phyloP scores from a whole-genome alignment of 2,113 vertebrate genomes.

The Stigmatopora argus region DNA sequence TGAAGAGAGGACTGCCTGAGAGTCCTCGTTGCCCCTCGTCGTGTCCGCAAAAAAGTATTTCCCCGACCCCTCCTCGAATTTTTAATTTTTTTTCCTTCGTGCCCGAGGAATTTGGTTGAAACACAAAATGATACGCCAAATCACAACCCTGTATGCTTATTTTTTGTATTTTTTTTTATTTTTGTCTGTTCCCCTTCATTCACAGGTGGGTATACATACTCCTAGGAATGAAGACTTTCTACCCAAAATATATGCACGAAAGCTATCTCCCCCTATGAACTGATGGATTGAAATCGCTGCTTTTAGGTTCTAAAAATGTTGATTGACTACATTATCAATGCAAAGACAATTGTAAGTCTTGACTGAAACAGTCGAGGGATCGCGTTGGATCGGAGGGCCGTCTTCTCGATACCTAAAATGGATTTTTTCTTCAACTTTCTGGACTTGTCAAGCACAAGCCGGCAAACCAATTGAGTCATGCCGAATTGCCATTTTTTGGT shows the following conservation, averaged over 20 bases:
- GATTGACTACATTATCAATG: constrained; percentile 68
- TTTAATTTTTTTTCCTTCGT: too few relatives aligned
- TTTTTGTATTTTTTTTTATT: not conserved
- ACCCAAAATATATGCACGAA: constrained; percentile 44
- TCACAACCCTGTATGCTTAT: not conserved
- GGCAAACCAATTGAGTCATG: constrained; percentile 31
- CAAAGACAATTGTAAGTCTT: constrained; percentile 61
- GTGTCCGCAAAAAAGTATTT: constrained; percentile 16
- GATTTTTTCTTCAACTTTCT: constrained; percentile 21
- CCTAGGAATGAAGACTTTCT: constrained; percentile 3
- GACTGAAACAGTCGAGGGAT: constrained; percentile 3
- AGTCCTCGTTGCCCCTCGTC: constrained; percentile 16
- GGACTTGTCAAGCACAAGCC: constrained; percentile 5
- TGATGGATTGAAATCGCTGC: constrained; percentile 67
- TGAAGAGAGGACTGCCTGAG: constrained; percentile 83
- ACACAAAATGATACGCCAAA: constrained; percentile 1
- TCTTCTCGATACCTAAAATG: constrained; percentile 16
- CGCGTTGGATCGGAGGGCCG: not conserved
- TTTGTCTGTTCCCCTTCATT: constrained; percentile 9
- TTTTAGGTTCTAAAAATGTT: constrained; percentile 54
- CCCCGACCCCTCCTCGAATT: not conserved
- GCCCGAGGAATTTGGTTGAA: not conserved
- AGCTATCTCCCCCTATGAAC: constrained; percentile 54
- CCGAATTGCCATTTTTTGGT: constrained; percentile 56
- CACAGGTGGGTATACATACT: constrained; percentile 15